phyloP scores from a whole-genome alignment of 2,113 vertebrate species.

The Colaptes auratus region DNA sequence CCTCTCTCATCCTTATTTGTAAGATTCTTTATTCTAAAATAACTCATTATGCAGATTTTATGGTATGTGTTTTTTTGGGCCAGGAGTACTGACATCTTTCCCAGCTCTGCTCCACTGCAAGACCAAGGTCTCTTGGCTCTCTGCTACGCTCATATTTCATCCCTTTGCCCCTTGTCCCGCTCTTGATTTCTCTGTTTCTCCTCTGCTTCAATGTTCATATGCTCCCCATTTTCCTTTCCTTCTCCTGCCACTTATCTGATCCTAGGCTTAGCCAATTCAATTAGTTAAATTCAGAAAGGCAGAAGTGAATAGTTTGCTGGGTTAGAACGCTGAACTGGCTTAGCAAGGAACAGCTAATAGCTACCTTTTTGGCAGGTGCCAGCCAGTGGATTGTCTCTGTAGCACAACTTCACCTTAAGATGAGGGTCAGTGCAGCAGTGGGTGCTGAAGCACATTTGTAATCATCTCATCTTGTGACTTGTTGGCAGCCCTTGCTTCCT shows the following conservation, averaged over 20 bases:
- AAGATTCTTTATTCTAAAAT: background rate
- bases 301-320: background rate
- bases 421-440: background rate
- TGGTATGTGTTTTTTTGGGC: background rate
- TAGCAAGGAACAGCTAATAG: background rate
- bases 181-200: background rate
- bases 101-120: background rate
- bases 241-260: background rate
- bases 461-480: background rate
- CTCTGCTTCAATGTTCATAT: background rate
- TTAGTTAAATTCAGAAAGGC: background rate
- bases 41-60: background rate
- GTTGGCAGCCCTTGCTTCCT: background rate
- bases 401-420: background rate
- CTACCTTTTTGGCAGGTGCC: background rate
- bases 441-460: background rate
- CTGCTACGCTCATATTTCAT: background rate
- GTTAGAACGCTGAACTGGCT: background rate
- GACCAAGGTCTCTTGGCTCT: background rate
- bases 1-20: background rate
- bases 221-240: background rate
- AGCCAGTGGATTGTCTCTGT: background rate
- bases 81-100: background rate
- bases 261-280: background rate
- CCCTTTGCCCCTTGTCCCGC: background rate